Conservation (phyloP, 2,888 invertebrate genomes). For the Lasioglossum leucozonium region DNA sequence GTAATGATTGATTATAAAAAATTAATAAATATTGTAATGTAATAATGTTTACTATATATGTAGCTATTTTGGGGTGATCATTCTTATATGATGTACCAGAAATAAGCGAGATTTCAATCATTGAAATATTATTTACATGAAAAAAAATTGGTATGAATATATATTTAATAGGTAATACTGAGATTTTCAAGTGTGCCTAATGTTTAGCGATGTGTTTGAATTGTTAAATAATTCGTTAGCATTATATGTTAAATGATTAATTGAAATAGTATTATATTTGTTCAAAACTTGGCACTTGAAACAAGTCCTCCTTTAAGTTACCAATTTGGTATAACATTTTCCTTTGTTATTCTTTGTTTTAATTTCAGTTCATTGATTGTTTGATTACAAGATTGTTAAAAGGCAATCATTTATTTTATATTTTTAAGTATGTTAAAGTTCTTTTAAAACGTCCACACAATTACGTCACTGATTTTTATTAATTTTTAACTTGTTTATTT, state of each 20-base stretch:
- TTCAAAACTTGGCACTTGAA: conserved; percentile 8
- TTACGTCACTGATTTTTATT: neutral
- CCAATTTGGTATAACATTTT: neutral
- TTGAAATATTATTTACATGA: conserved; percentile 21
- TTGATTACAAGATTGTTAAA: neutral
- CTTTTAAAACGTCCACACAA: neutral
- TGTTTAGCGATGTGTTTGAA: conserved; percentile 40
- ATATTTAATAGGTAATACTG: conserved; percentile 35
- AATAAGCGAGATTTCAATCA: conserved; percentile 52
- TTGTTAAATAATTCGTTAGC: conserved; percentile 29
- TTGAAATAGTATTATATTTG: conserved; percentile 12
- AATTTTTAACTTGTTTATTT: conserved; percentile 3
- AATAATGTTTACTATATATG: neutral
- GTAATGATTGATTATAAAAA: neutral
- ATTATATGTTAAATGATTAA: conserved; percentile 21
- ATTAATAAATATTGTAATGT: neutral
- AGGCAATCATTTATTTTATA: neutral
- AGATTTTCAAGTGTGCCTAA: conserved; percentile 77
- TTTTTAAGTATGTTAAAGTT: neutral
- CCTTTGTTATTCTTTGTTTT: neutral
- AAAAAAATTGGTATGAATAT: conserved; percentile 19
- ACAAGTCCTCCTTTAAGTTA: neutral
- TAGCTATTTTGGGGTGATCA: neutral
- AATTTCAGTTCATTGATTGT: neutral
- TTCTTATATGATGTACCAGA: neutral